These are phyloP conservation scores for Ormyrus labotus DNA, from an alignment of 2,888 invertebrate species.

Conservation along the genomic window DNA sequence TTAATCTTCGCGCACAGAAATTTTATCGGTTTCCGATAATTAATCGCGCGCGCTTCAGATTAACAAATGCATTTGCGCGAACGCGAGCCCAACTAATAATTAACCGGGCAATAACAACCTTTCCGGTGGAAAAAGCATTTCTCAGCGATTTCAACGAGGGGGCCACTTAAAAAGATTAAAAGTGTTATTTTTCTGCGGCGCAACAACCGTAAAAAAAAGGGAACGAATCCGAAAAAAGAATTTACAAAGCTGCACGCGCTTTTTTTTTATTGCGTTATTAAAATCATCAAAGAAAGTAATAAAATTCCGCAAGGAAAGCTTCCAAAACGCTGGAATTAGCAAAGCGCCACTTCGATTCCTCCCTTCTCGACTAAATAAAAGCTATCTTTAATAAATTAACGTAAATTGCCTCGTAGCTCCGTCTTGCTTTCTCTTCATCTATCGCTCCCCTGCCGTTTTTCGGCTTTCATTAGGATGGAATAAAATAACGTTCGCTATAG, in stretches of 20 bases:
- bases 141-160: not conserved
- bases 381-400: slow-evolving; percentile 68
- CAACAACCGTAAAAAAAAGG: not conserved
- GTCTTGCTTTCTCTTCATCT: not conserved
- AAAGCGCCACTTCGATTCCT: not conserved
- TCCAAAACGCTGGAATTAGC: slow-evolving; percentile 44
- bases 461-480: slow-evolving; percentile 15
- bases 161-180: slow-evolving; percentile 9
- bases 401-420: slow-evolving; percentile 63
- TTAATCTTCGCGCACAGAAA: too few relatives aligned
- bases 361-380: slow-evolving; percentile 55
- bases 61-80: too few relatives aligned
- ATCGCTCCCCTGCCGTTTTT: not conserved
- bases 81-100: not conserved
- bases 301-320: slow-evolving; percentile 56
- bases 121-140: not conserved
- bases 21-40: slow-evolving; percentile 2
- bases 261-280: slow-evolving; percentile 24
- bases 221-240: not conserved
- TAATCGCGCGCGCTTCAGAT: not conserved
- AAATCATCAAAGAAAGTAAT: slow-evolving; percentile 59
- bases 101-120: not conserved
- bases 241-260: not conserved
- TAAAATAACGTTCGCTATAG: slow-evolving; percentile 25
- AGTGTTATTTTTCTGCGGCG: not conserved